phyloP scores from a whole-genome alignment of 2,113 vertebrate species.

The Oreochromis tanganicae region DNA sequence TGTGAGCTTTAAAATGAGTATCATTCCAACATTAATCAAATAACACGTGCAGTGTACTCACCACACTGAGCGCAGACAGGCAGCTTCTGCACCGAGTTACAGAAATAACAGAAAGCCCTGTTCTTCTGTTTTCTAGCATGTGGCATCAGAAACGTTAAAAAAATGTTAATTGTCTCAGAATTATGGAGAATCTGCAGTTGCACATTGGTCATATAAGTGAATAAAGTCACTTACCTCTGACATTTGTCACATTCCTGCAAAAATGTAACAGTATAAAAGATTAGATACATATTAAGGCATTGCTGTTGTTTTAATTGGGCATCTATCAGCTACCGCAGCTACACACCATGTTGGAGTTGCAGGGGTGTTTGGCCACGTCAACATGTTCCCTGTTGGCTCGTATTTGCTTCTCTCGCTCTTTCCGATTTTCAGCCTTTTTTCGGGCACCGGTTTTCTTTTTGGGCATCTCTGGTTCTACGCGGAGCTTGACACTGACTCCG shows the following conservation, averaged over 20 bases:
- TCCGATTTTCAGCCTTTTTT: constrained; percentile 93
- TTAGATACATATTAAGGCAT: not conserved
- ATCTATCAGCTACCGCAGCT: not conserved
- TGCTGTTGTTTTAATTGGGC: not conserved
- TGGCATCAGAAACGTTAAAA: not conserved
- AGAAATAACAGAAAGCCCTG: constrained; percentile 98
- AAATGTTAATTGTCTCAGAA: not conserved
- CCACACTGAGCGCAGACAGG: constrained; percentile 96
- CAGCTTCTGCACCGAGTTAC: constrained; percentile 88
- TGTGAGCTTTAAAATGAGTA: not conserved
- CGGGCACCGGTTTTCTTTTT: constrained; percentile 98
- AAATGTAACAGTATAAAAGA: constrained; percentile 4
- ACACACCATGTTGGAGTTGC: constrained; percentile 83
- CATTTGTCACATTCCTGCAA: constrained; percentile 97
- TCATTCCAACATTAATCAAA: not conserved
- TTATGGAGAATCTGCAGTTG: not conserved
- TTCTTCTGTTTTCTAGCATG: constrained; percentile 91
- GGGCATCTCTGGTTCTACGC: constrained; percentile 76
- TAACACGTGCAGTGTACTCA: constrained; percentile 68
- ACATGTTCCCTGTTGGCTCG: constrained; percentile 82
- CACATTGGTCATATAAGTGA: not conserved
- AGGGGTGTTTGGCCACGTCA: constrained; percentile 93
- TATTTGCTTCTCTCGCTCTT: constrained; percentile 90
- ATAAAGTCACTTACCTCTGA: constrained; percentile 79
- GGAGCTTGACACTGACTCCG: not conserved